Evolutionary conservation across 2,797 vertebrate genomes (phyloP).

Genomic region (Peromyscus nudipes): DNA sequence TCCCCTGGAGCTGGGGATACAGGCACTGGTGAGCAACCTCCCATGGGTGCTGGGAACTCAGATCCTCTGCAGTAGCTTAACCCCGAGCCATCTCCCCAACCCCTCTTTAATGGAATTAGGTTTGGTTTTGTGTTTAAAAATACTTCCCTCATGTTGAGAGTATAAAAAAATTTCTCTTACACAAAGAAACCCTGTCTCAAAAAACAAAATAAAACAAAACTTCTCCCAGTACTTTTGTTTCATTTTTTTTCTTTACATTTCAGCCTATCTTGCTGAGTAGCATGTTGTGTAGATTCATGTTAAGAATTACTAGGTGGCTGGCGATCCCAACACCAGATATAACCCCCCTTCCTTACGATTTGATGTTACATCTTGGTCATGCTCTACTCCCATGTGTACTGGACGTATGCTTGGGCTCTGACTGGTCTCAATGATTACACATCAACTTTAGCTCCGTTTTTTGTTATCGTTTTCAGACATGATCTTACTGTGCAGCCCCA

Average conservation of each 20-base stretch:
- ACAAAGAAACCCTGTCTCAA: not conserved
- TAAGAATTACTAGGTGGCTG: conserved; percentile 44
- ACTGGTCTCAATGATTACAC: conserved; percentile 2
- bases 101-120: not conserved
- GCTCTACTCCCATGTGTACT: conserved; percentile 15
- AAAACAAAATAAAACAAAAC: not conserved
- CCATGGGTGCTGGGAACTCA: not conserved
- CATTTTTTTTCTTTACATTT: conserved; percentile 1
- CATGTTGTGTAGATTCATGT: not conserved
- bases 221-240: conserved; percentile 19
- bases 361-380: conserved; percentile 32
- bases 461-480: not conserved
- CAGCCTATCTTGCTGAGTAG: conserved; percentile 48
- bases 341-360: conserved; percentile 9
- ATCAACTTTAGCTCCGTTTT: not conserved
- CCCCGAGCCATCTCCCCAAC: not conserved
- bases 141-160: not conserved
- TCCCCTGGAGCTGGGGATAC: not conserved
- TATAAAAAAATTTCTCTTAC: conserved; percentile 32
- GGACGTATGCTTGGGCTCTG: not conserved
- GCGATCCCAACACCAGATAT: conserved; percentile 13
- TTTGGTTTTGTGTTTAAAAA: conserved; percentile 58
- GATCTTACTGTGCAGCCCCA: not conserved
- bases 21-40: not conserved
- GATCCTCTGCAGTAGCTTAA: not conserved